Evolutionary conservation across 2,113 vertebrate genomes (phyloP).

Genomic region (Kobus ellipsiprymnus): DNA sequence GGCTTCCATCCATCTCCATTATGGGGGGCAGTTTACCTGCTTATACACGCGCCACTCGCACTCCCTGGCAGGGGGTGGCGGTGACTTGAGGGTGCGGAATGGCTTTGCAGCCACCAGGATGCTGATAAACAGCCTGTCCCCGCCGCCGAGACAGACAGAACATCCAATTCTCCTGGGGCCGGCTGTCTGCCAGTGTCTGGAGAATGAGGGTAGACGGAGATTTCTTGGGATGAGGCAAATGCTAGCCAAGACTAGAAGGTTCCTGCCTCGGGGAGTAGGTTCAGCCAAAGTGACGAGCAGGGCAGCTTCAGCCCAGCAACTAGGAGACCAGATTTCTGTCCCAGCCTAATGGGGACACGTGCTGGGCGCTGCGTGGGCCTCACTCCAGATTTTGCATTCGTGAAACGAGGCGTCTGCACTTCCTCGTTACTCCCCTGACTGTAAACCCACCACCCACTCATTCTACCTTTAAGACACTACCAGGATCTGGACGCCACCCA

Average conservation of each 20-base stretch:
- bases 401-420: rapidly evolving
- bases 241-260: background rate
- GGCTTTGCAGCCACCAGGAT: background rate
- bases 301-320: background rate
- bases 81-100: rapidly evolving
- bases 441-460: rapidly evolving
- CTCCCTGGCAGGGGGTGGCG: background rate
- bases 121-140: background rate
- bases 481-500: rapidly evolving
- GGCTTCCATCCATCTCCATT: conserved; percentile 54
- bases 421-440: rapidly evolving
- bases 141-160: rapidly evolving
- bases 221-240: background rate
- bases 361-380: rapidly evolving
- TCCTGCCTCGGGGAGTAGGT: rapidly evolving
- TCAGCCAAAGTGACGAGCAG: background rate
- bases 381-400: background rate
- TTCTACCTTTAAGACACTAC: background rate
- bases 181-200: background rate
- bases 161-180: rapidly evolving
- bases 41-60: rapidly evolving
- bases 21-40: conserved; percentile 43
- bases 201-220: background rate
- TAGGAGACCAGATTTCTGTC: rapidly evolving
- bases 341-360: background rate